Base-by-base conservation (phyloP, 2,797 vertebrate species). In the Carcharodon carcharias region DNA sequence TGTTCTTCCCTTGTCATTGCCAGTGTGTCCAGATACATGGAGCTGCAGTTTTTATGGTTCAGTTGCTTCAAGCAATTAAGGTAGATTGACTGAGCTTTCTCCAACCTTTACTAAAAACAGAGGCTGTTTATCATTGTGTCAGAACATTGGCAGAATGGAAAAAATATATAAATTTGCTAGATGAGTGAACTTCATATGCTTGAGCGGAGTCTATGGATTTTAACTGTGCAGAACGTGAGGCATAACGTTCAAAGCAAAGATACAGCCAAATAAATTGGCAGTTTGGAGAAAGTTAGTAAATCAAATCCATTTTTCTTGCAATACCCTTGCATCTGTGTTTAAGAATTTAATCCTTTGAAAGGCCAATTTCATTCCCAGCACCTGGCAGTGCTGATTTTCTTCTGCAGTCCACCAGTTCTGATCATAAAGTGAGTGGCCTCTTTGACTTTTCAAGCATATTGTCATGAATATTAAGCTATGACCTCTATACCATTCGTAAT, bases 131-230 rank as follows among this genome's bases (percentile, higher is more conserved):
- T 98, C 98, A 98, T 97, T 97, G 97, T 98, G 98, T 97, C 98
- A 98, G 97, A 96, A 97, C 96, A 96, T 96, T 98, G 98, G 98
- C 97, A 98, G 97, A 97, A 96, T 98, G 40, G 69, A 6, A n/a
- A 95, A 97, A 98, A 97, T 98, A 98, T 98, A 98, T 98, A 97
- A 97, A 98, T 98, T 98, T 97, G 97, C 97, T 97, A 97, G 97
- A 97, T 96, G 97, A 97, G 96, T 97, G 97, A 96, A 96, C 97
- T 95, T 58, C 97, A 96, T 95, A 96, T 56, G 97, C 96, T 96
- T 97, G 97, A 97, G 96, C 97, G 97, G 96, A 97, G 96, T 96
- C 97, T 96, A 97, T 97, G 97, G 97, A 97, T 97, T 97, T 97
- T 97, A 96, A 96, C 97, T 97, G 97, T 97, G 96, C 0, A 3